Conservation (phyloP, 2,888 invertebrate genomes). For the Thymelicus acteon region DNA sequence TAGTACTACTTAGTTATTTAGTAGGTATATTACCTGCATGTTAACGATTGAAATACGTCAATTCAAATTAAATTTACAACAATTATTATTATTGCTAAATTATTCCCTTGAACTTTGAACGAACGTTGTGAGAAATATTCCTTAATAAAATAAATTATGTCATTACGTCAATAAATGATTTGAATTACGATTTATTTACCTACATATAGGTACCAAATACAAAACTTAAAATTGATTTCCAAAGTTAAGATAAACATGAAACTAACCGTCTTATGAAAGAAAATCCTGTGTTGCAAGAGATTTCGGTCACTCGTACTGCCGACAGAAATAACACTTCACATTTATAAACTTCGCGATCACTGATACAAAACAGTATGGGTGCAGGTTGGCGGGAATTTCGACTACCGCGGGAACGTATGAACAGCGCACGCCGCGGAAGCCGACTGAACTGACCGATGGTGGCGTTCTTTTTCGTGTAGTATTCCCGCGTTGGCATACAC, state of each 20-base stretch:
- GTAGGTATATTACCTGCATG: too few relatives aligned
- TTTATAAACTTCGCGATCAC: constrained; percentile 40
- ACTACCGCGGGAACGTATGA: constrained; percentile 53
- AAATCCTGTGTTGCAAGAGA: constrained; percentile 35
- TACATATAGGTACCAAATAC: background rate
- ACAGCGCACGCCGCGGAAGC: constrained; percentile 56
- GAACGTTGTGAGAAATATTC: constrained; percentile 11
- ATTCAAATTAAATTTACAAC: too few relatives aligned
- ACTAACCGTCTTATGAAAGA: constrained; percentile 32
- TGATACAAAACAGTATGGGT: constrained; percentile 33
- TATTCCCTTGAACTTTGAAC: constrained; percentile 17
- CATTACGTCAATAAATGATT: constrained; percentile 32
- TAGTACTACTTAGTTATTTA: too few relatives aligned
- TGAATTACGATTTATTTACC: background rate
- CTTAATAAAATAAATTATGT: constrained; percentile 13
- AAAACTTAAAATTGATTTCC: constrained; percentile 39
- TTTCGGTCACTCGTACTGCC: constrained; percentile 33
- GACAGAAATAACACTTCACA: constrained; percentile 44
- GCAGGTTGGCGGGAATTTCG: constrained; percentile 51
- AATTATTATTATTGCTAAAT: too few relatives aligned
- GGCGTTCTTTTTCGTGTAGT: constrained; percentile 47
- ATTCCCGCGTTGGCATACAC: constrained; percentile 55
- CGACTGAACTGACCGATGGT: constrained; percentile 52
- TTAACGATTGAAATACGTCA: too few relatives aligned
- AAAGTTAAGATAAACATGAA: constrained; percentile 39